Base-by-base conservation (phyloP, 37 sponge, comb jelly and placozoan genomes). In the Geodia barretti region DNA sequence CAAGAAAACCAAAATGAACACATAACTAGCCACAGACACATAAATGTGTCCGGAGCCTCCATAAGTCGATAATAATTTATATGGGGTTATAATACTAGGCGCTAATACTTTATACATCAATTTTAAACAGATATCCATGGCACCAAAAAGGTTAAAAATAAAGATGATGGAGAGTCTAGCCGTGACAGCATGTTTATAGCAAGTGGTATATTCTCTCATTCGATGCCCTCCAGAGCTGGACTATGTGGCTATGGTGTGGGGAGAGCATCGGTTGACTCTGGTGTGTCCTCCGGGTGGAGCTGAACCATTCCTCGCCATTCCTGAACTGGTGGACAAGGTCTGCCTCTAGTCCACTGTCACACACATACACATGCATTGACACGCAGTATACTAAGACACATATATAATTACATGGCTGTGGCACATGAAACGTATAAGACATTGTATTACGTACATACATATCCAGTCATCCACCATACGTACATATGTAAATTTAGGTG, bases 301-400 rank as follows among this genome's bases (percentile, higher is more conserved):
- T 33, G 82, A 87, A 68, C 78, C 82, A 14, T 70, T 81, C 68
- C 60, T 87, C 2, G 82, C 88, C 34, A 40, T 87, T 4, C 77
- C 88, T 14, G 88, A 87, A 32, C 73, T 87, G 8, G 54, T 87
- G 0, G 34, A 67, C 28, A 87, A 81, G 77, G 82, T 80, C 41
- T 17, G 54, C 54, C 54, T 17, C 14, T n/a, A n/a, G n/a, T n/a
- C n/a, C n/a, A n/a, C n/a, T n/a, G n/a, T n/a, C n/a, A n/a, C n/a
- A n/a, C 54, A 47, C 14, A 14, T 47, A 47, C 14, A 47, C 54
- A 47, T 47, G 54, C 14, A 47, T 47, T 7, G 7, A 47, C 54
- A 47, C 14, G 54, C 35, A 59, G 60, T 59, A 59, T 59, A 21
- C 19, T 59, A 59, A n/a, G n/a, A n/a, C n/a, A n/a, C n/a, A n/a